These are phyloP conservation scores for Drosophila takahashii DNA, from an alignment of 1,140 invertebrate genomes.

Conservation along the genomic window DNA sequence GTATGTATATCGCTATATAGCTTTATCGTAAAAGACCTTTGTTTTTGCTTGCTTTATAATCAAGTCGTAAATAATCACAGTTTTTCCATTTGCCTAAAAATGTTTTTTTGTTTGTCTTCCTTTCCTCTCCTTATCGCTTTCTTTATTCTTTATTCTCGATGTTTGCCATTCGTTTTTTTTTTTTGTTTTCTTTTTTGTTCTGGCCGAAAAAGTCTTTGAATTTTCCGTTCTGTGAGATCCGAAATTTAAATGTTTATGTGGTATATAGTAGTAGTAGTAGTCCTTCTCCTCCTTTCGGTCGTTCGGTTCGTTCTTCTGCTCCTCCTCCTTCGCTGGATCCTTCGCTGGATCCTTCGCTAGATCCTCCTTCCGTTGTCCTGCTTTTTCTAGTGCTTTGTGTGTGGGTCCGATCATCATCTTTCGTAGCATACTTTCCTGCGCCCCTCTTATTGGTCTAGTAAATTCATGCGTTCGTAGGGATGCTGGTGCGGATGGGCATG, in stretches of 20 bases:
- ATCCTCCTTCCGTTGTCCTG: not conserved
- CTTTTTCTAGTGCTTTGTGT: not conserved
- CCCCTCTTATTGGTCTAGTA: slow-evolving; percentile 74
- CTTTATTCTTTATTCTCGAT: slow-evolving; percentile 16
- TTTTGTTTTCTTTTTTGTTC: slow-evolving; percentile 33
- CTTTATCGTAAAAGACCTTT: slow-evolving; percentile 60
- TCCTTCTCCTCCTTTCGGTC: slow-evolving; percentile 11
- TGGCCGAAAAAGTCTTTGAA: slow-evolving; percentile 59
- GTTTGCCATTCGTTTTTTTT: slow-evolving; percentile 6
- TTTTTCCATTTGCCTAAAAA: slow-evolving; percentile 84
- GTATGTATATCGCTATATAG: slow-evolving; percentile 17
- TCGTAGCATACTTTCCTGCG: slow-evolving; percentile 47
- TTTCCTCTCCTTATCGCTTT: slow-evolving; percentile 35
- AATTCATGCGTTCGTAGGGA: slow-evolving; percentile 80
- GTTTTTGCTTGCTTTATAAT: slow-evolving; percentile 68
- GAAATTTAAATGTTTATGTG: slow-evolving; percentile 36
- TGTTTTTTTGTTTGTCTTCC: slow-evolving; percentile 44
- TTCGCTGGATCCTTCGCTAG: not conserved
- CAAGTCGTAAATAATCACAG: slow-evolving; percentile 84
- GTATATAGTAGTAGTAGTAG: not conserved
- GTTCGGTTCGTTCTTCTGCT: slow-evolving; percentile 11
- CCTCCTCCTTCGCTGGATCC: not conserved
- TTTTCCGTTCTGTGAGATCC: slow-evolving; percentile 63
- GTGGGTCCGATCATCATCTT: slow-evolving; percentile 1
- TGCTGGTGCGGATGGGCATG: slow-evolving; percentile 56